Evolutionary conservation across 2,113 vertebrate genomes (phyloP), one percentile per base, ranked within the genome.

Genomic region (Eira barbara): DNA sequence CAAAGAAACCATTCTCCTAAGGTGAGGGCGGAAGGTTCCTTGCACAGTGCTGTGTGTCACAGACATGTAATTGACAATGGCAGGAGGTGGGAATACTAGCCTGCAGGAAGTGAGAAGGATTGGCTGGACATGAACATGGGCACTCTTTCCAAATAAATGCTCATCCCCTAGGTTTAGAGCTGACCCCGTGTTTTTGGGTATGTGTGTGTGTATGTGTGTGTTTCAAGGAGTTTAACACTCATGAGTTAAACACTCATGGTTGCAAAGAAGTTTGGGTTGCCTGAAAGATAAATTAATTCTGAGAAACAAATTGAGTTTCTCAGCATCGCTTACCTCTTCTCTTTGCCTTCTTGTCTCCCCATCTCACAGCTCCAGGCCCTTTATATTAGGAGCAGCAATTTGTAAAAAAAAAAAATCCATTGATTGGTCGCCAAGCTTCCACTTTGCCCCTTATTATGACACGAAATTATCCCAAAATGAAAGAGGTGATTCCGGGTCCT

Each of bases 221-320:
- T 74, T 34, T 73, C 59, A 87, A 95, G 39, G 34, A 67, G 79
- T 73, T 34, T 18, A 74, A n/a, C 23, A 7, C 12, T 69, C 36
- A 23, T 39, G 69, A 81, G 57, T 57, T 81, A 29, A 84, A 83
- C 21, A 45, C 25, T 94, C 49, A 15, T 29, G 34, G 81, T 57
- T 71, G 14, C 63, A 93, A 61, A 96, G 71, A 63, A 94, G 3
- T 10, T 39, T 21, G 4, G 13, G 23, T 59, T 71, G 27, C 34
- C 69, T 91, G n/a, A 61, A 84, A 76, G 91, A 21, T 29, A 55
- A 71, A 42, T 42, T 20, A 25, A 61, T 63, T 93, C 81, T 91
- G 73, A 80, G 91, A 92, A 85, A 45, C 69, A 45, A 42, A 25
- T 7, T 27, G n/a, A 18, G 39, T 76, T 36, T 79, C 39, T 63